Evolutionary conservation across 2,797 vertebrate genomes (phyloP), one percentile per base, ranked within the genome.

Genomic region (Tokudaia muenninki): DNA sequence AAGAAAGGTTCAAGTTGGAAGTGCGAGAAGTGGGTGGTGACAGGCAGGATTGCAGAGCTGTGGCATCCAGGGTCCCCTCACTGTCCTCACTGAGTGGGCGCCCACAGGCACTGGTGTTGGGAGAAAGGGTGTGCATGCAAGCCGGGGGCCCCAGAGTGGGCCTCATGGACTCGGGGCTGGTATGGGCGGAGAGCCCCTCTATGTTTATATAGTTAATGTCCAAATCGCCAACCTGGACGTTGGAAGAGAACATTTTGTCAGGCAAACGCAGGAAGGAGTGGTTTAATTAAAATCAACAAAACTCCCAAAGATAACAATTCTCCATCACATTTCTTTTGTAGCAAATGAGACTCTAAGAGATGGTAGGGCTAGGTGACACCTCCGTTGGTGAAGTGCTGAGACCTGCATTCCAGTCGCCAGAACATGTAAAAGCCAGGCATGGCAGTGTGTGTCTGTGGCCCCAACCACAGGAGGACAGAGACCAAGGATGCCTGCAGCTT

Each of bases 181-280:
- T 98, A 96, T 98, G 98, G 70, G 92, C 87, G 2, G 98, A 98
- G 92, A 98, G 97, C 50, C 98, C 98, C 2, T 98, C 92, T 94
- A 99, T 84, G 52, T 92, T 96, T 96, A 97, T 59, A 6, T 83
- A 98, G 93, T 96, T 98, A 59, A 97, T 93, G 92, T 98, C 98
- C 72, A 97, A 94, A 91, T 99, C 98, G 47, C 95, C 98, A 81
- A 93, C 97, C 99, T 99, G 81, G 41, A 93, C 72, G 10, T 55
- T 65, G 44, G 96, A 94, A 94, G 96, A 79, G 94, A 98, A 52
- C 96, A 94, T 29, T 29, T 90, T 41, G 41, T 96, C 96, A 87
- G 93, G 52, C 86, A 94, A 72, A 96, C 92, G 11, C 70, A 95
- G n/a, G 21, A 82, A 95, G 93, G 21, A 96, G 0, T 52, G 55